These are phyloP conservation scores for Cephus pulcher DNA, from an alignment of 2,888 invertebrate species.

Conservation along the genomic window DNA sequence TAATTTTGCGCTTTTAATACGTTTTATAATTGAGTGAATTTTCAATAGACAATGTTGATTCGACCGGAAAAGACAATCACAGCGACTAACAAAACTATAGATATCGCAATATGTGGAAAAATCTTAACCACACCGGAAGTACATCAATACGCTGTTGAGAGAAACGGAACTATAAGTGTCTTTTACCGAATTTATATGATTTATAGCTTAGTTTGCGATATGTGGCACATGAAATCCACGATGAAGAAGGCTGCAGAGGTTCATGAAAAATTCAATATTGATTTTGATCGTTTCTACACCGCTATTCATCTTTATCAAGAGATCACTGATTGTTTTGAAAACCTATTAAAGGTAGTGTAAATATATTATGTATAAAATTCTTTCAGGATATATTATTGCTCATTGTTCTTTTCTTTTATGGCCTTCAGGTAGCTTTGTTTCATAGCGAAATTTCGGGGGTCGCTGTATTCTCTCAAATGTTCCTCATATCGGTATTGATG, in stretches of 20 bases:
- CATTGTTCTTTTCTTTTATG: background rate
- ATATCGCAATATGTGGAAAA: constrained; percentile 75
- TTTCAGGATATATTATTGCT: background rate
- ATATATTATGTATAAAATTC: background rate
- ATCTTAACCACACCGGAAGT: constrained; percentile 71
- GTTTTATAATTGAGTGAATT: background rate
- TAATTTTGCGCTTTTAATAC: background rate
- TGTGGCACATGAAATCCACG: constrained; percentile 54
- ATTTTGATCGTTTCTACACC: constrained; percentile 46
- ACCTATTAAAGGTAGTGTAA: background rate
- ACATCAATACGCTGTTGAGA: constrained; percentile 66
- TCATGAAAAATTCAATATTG: constrained; percentile 59
- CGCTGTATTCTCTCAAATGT: constrained; percentile 70
- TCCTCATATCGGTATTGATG: constrained; percentile 70
- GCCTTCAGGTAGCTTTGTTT: constrained; percentile 45
- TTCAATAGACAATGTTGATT: constrained; percentile 66
- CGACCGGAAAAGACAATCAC: constrained; percentile 66
- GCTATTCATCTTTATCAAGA: constrained; percentile 24
- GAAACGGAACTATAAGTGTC: constrained; percentile 62
- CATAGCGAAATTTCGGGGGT: constrained; percentile 68
- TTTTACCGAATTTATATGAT: constrained; percentile 42
- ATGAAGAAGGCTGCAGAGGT: constrained; percentile 57
- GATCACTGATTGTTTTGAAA: constrained; percentile 6
- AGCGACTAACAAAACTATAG: constrained; percentile 69
- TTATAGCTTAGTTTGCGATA: constrained; percentile 45